A percentile compares a stretch with the other conserved stretches of the same genome.
These are phyloP conservation scores for Numenius arquata DNA, from an alignment of 2,113 vertebrate genomes.

Conservation along the genomic window DNA sequence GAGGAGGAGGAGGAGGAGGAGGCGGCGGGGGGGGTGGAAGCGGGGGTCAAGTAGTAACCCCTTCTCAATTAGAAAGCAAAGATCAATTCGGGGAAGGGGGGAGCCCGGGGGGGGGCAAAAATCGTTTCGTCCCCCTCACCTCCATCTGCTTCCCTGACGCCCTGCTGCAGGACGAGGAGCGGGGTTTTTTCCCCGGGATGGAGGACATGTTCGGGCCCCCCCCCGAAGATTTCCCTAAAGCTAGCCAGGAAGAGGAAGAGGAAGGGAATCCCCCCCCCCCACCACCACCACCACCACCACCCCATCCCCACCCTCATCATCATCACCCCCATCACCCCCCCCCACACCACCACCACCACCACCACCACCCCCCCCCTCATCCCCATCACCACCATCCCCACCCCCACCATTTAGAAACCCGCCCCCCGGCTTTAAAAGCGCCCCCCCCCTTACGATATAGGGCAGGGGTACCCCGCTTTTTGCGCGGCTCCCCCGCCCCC, in stretches of 20 bases:
- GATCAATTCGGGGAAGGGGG: conserved; percentile 80
- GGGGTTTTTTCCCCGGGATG: conserved; percentile 94
- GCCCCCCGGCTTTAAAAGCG: conserved; percentile 53
- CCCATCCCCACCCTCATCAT: too few species aligned
- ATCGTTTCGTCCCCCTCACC: conserved; percentile 88
- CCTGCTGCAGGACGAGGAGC: conserved; percentile 88
- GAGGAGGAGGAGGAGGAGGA: too few species aligned
- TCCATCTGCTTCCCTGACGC: conserved; percentile 96
- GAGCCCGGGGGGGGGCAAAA: conserved; percentile 81
- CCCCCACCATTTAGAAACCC: too few species aligned
- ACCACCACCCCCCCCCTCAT: too few species aligned
- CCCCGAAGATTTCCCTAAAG: conserved; percentile 82
- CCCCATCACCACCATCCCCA: too few species aligned
- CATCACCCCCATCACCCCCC: too few species aligned
- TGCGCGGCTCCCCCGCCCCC: too few species aligned
- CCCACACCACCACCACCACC: too few species aligned
- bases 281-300: too few species aligned
- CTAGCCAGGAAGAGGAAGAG: conserved; percentile 70
- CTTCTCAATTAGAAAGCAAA: conserved; percentile 68
- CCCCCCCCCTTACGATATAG: conserved; percentile 72
- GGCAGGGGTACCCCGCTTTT: conserved; percentile 80
- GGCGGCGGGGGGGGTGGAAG: too few species aligned
- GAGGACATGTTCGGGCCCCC: conserved; percentile 92
- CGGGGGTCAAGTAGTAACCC: conserved; percentile 38
- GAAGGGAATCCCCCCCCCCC: background rate